Evolutionary conservation across 2,888 invertebrate species (phyloP).

Genomic region (Drosophila paramelanica): DNA sequence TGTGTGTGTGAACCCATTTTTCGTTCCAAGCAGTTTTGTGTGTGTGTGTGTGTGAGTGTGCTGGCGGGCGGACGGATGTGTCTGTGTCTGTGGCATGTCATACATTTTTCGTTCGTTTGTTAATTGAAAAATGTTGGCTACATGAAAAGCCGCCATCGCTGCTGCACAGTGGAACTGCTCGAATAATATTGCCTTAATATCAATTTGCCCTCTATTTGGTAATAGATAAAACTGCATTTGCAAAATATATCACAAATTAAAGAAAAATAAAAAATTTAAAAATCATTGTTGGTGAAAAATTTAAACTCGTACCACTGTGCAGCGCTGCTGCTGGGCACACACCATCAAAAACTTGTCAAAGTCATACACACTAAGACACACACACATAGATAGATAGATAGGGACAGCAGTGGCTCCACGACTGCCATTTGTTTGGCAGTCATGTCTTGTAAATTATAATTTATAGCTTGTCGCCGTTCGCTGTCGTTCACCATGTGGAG

Average conservation of each 20-base stretch:
- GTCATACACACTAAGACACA: conserved; percentile 45
- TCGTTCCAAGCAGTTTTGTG: conserved; percentile 37
- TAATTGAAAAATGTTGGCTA: conserved; percentile 78
- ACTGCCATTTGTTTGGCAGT: conserved; percentile 62
- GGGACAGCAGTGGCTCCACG: conserved; percentile 36
- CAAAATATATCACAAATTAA: background rate
- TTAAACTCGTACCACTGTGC: conserved; percentile 20
- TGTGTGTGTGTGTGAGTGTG: conserved; percentile 10
- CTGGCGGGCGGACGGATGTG: conserved; percentile 19
- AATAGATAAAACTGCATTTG: background rate
- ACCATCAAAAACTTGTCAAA: conserved; percentile 73
- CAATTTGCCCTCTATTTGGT: too few species aligned
- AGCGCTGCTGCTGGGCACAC: conserved; percentile 36
- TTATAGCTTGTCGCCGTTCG: conserved; percentile 62
- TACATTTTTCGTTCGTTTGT: conserved; percentile 79
- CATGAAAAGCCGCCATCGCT: conserved; percentile 41
- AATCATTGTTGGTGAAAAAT: background rate
- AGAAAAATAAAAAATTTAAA: too few species aligned
- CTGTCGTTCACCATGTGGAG: conserved; percentile 19
- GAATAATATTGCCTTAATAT: too few species aligned
- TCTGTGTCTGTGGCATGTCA: conserved; percentile 70
- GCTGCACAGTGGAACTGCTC: conserved; percentile 23
- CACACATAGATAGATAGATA: conserved; percentile 4
- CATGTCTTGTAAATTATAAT: conserved; percentile 76
- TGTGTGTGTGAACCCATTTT: conserved; percentile 34